phyloP scores from a whole-genome alignment of 2,888 invertebrate species.

The Mythimna loreyi region DNA sequence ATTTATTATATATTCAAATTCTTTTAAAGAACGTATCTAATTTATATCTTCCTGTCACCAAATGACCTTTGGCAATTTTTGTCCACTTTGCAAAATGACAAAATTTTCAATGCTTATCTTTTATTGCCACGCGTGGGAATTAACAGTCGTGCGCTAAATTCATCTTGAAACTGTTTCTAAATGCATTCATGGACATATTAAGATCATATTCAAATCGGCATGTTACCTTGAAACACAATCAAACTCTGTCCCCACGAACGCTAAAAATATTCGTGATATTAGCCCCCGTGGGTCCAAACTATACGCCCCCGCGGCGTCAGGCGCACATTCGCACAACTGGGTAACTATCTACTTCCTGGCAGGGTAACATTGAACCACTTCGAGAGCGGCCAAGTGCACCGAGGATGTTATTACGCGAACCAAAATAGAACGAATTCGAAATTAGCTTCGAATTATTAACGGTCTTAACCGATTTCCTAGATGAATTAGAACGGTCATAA shows the following conservation, averaged over 20 bases:
- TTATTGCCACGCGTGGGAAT: constrained; percentile 7
- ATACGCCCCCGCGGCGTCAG: constrained; percentile 61
- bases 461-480: neutral
- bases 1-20: neutral
- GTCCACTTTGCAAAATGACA: too few species aligned
- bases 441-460: constrained; percentile 32
- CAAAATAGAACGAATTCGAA: constrained; percentile 80
- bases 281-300: constrained; percentile 55
- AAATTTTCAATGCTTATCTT: neutral
- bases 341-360: constrained; percentile 85
- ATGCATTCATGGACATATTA: constrained; percentile 8
- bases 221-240: constrained; percentile 44
- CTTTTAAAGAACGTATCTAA: too few species aligned
- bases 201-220: constrained; percentile 22
- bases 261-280: constrained; percentile 60
- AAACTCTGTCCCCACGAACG: constrained; percentile 36
- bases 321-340: constrained; percentile 85
- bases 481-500: neutral
- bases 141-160: constrained; percentile 11
- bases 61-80: too few species aligned
- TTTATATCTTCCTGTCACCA: too few species aligned
- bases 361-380: constrained; percentile 88
- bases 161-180: neutral
- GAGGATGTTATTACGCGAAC: constrained; percentile 81
- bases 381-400: constrained; percentile 88